Evolutionary conservation across 2,113 vertebrate species (phyloP).

Genomic region (Pagrus major): DNA sequence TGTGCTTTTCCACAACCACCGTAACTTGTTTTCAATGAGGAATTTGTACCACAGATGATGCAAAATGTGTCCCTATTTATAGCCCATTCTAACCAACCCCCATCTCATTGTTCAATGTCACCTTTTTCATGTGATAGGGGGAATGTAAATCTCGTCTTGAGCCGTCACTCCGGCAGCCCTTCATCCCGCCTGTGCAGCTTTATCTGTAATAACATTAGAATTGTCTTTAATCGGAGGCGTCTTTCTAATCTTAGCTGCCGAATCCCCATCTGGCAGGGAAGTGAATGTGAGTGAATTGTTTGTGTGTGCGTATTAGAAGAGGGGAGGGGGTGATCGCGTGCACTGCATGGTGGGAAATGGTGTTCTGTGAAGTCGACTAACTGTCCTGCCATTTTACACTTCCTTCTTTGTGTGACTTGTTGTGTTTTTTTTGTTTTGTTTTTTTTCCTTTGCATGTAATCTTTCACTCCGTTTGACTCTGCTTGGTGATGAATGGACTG

Average conservation of each 20-base stretch:
- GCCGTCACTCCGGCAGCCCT: background rate
- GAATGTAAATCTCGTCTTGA: constrained; percentile 31
- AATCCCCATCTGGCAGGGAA: constrained; percentile 74
- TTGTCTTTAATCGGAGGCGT: constrained; percentile 68
- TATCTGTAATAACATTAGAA: constrained; percentile 56
- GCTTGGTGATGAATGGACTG: constrained; percentile 7
- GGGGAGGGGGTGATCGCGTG: constrained; percentile 37
- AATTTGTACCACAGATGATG: constrained; percentile 50
- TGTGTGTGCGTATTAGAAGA: constrained; percentile 57
- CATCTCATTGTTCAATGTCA: constrained; percentile 59
- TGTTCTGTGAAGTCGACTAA: constrained; percentile 56
- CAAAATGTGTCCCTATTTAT: constrained; percentile 58
- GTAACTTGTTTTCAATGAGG: constrained; percentile 2
- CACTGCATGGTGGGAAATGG: constrained; percentile 79
- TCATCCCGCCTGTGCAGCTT: constrained; percentile 39
- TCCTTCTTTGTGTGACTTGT: constrained; percentile 7
- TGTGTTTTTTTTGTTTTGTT: background rate
- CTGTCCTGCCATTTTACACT: constrained; percentile 80
- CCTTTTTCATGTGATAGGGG: constrained; percentile 36
- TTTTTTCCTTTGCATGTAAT: background rate
- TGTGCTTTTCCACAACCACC: background rate
- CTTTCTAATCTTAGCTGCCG: constrained; percentile 67
- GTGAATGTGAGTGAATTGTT: constrained; percentile 67
- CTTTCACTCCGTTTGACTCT: constrained; percentile 1
- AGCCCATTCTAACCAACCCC: constrained; percentile 36